These are phyloP conservation scores for Gonocerus acuteangulatus DNA, from an alignment of 2,888 invertebrate genomes.

Conservation along the genomic window DNA sequence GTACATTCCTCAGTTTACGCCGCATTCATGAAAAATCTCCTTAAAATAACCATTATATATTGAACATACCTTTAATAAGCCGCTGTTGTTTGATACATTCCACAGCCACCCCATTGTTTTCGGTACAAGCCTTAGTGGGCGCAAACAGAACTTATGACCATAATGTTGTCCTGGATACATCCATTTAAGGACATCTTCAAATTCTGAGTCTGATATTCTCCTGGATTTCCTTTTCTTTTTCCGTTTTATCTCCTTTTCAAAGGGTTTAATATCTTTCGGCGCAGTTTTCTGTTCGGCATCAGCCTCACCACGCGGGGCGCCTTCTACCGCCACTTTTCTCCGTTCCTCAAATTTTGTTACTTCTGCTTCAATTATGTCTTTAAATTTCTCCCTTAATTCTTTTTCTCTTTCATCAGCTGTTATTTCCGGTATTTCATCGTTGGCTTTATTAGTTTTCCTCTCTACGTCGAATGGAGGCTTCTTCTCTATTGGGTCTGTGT, in stretches of 20 bases:
- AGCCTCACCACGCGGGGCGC: not conserved
- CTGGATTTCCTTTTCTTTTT: slow-evolving; percentile 5
- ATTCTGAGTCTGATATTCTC: slow-evolving; percentile 23
- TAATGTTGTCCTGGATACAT: slow-evolving; percentile 35
- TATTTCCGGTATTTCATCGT: not conserved
- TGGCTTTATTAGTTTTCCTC: not conserved
- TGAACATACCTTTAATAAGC: slow-evolving; percentile 33
- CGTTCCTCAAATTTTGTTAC: slow-evolving; percentile 19
- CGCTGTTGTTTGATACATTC: slow-evolving; percentile 30
- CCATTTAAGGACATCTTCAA: not conserved
- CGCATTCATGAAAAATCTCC: no score
- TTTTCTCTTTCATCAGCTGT: not conserved
- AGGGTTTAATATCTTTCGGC: not conserved
- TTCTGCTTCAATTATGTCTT: slow-evolving; percentile 13
- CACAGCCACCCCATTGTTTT: slow-evolving; percentile 37
- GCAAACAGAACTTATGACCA: slow-evolving; percentile 34
- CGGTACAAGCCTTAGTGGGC: slow-evolving; percentile 28
- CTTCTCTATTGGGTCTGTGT: not conserved
- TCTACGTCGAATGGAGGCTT: not conserved
- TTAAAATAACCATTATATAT: no score
- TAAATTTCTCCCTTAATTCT: not conserved
- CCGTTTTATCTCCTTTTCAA: not conserved
- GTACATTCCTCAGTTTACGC: no score
- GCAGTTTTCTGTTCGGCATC: not conserved
- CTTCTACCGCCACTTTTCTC: not conserved